Base-by-base conservation (phyloP, 2,113 vertebrate species). In the Suricata suricatta region DNA sequence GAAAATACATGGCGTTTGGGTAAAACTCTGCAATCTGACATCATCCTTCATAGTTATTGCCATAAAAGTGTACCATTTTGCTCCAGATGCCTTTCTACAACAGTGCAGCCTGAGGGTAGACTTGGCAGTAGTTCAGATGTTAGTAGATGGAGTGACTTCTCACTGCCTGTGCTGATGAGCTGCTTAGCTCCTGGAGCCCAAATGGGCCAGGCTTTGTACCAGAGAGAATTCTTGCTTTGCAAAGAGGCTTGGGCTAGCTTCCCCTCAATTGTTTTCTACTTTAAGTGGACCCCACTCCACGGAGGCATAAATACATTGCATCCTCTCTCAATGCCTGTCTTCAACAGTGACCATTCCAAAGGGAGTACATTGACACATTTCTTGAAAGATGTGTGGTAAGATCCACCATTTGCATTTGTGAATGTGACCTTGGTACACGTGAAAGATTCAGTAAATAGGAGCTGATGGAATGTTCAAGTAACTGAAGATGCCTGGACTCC, bases 41-140 rank as follows among this genome's bases (percentile, higher is more conserved):
- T 71, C 35, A 57, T 23, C 9, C 4, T 71, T 54, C 4, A 0
- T 71, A 35, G 9, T 29, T 35, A 44, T 33, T 38, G 14, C 23
- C 27, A 1, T 29, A 3, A 9, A 2, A 33, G 0, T 33, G 63
- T 72, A 5, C 15, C 3, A 7, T 11, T 68, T 11, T 50, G 2
- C 7, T 57, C 33, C 29, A 50, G 21, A 9, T 15, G 44, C n/a
- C 31, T 29, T 76, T 57, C 54, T 35, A 69, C 2, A 69, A 4
- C 0, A 0, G 1, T 3, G 21, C 3, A 71, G 8, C 8, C 15
- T 3, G 2, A 4, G 29, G 47, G 31, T 52, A 52, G 47, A 19
- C 76, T 33, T 23, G 13, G 38, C 4, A n/a, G 9, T 3, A 19
- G 15, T 11, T 38, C 8, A 10, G 21, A 21, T 14, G 10, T 3